Conservation (phyloP, 2,113 vertebrate genomes). For the Perca schrenkii region DNA sequence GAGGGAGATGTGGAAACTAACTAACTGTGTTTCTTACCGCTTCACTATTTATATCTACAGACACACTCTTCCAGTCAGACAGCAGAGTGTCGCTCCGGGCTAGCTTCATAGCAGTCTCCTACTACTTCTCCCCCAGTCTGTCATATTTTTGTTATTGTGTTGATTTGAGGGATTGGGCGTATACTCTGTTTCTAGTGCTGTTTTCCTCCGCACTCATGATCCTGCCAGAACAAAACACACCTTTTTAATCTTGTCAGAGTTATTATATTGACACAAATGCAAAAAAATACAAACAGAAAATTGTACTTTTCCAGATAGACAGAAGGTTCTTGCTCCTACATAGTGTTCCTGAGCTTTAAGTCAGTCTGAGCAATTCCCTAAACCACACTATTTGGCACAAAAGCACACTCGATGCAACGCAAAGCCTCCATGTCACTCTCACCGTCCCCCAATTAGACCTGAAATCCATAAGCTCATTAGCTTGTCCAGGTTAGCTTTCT, state of each 20-base stretch:
- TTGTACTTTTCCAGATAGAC: background rate
- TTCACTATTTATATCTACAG: conserved; percentile 71
- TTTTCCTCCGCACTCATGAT: conserved; percentile 11
- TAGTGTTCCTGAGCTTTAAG: background rate
- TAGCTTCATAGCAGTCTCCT: conserved; percentile 52
- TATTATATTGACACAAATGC: background rate
- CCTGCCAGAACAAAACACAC: conserved; percentile 1
- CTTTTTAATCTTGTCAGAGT: background rate
- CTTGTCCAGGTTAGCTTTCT: conserved; percentile 55
- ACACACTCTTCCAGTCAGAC: conserved; percentile 51
- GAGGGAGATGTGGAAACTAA: conserved; percentile 44
- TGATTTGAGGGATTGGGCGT: conserved; percentile 49
- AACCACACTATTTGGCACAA: conserved; percentile 33
- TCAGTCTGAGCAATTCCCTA: conserved; percentile 20
- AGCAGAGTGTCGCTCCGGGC: conserved; percentile 65
- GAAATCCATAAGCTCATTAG: conserved; percentile 78
- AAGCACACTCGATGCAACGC: conserved; percentile 12
- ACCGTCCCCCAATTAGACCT: conserved; percentile 67
- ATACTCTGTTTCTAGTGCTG: conserved; percentile 7
- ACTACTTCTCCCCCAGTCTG: conserved; percentile 43
- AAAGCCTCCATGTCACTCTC: conserved; percentile 43
- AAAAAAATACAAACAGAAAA: background rate
- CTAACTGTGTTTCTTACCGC: conserved; percentile 36
- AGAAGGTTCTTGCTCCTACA: background rate
- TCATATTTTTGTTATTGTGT: conserved; percentile 33